Evolutionary conservation across 2,888 invertebrate species (phyloP), one percentile per base, ranked within the genome.

Genomic region (Tenthredo livida): DNA sequence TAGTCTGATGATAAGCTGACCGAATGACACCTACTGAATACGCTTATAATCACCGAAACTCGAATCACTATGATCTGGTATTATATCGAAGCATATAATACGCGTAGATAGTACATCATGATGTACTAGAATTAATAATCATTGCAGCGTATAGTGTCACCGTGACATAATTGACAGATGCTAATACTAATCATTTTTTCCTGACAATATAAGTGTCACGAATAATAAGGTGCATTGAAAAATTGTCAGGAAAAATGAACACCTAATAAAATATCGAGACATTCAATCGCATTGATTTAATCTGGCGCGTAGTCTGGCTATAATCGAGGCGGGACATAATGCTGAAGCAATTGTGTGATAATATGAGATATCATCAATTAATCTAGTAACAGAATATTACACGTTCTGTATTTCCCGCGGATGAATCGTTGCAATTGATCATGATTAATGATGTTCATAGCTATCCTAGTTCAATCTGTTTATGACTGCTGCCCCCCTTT

Each of bases 311-410:
- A 54, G 17, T n/a, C n/a, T 54, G 54, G n/a, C n/a, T 54, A 15
- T 54, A 54, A 54, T 54, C 54, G 54, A 54, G n/a, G 15, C 54
- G n/a, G 54, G n/a, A n/a, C 54, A 54, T 54, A n/a, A 54, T n/a
- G 54, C n/a, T 54, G 17, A n/a, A n/a, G 54, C 54, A 54, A 15
- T 54, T 7, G 54, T 54, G 54, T n/a, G 54, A 15, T 54, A 54
- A 54, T 54, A 54, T 54, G 54, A 54, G 54, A 54, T n/a, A 54
- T n/a, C n/a, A 54, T 54, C n/a, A 54, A 54, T 54, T 54, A n/a
- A 54, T 54, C 17, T n/a, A 54, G 54, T 54, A n/a, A 4, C 54
- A n/a, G 54, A 54, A 54, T 54, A 54, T 54, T 54, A 54, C 54
- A n/a, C 54, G n/a, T 54, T n/a, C 54, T 54, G 54, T 54, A 54